Evolutionary conservation across 2,113 vertebrate species (phyloP), one percentile per base, ranked within the genome.

Genomic region (Tachysurus vachellii): DNA sequence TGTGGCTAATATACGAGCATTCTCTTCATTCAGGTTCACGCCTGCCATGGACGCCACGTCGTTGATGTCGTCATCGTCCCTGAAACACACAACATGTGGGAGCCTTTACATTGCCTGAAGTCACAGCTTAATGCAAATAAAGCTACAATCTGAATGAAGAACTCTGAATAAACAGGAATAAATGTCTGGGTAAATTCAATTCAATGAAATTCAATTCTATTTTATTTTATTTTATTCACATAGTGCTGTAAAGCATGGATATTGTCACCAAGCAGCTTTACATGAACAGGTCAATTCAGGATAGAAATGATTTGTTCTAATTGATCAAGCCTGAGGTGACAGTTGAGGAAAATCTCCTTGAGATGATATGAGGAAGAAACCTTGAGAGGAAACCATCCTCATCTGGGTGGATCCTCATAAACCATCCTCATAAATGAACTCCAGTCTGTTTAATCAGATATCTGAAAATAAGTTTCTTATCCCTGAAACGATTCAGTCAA

Each of bases 1-100:
- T 84, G 95, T 93, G 70, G 96, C 96, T 89, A 97, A 89, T 91
- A 97, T 96, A 86, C 95, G 94, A 21, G 96, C 97, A 70, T 94
- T 97, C 93, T 97, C 96, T 93, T 97, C 97, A 47, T 94, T 96
- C 88, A 97, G 94, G 91, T 97, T 97, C 87, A 97, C 95, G 0
- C 97, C 96, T 44, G 96, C 96, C 96, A 97, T 96, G 86, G 96
- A 97, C 9, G 96, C 94, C 90, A 97, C 96, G 19, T 97, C 96
- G 36, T 96, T 97, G 92, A 97, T 96, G 93, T 97, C 96, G 0
- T 97, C 96, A 47, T 96, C 96, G 47, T 97, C 96, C 93, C 96
- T 97, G 89, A 3, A 92, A 83, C 23, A 47, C 47, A 44, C 21
- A 5, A 81, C 0, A 68, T 11, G 54, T 19, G 42, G 19, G 44